These are phyloP conservation scores for Tyrophagus putrescentiae DNA, from an alignment of 1,140 invertebrate species.

Conservation along the genomic window DNA sequence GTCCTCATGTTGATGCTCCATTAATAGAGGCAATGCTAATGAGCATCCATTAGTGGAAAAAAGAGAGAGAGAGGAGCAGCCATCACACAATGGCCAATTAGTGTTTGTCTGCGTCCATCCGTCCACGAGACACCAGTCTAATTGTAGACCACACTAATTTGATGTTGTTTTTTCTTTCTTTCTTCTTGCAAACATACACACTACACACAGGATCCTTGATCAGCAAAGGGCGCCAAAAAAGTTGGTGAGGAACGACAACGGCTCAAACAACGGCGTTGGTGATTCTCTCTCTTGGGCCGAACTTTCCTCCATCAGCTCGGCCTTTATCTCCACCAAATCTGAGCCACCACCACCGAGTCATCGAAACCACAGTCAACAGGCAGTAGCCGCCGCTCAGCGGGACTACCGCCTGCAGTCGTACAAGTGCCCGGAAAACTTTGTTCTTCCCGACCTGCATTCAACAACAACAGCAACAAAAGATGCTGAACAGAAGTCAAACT, in stretches of 20 bases:
- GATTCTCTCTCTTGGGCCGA: constrained; percentile 7
- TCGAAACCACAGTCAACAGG: background rate
- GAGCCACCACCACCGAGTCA: background rate
- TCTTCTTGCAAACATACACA: no score
- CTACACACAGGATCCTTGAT: no score
- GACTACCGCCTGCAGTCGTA: constrained; percentile 13
- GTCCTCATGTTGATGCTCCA: no score
- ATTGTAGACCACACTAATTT: no score
- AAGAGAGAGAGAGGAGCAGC: no score
- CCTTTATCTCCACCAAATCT: background rate
- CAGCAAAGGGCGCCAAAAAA: background rate
- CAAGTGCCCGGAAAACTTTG: constrained; percentile 1
- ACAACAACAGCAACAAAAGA: background rate
- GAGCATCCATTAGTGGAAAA: no score
- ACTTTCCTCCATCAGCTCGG: constrained; percentile 1
- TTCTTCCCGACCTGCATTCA: background rate
- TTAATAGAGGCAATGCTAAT: no score
- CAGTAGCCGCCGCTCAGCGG: background rate
- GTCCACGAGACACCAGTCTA: no score
- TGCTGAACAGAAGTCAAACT: background rate
- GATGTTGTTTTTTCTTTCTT: no score
- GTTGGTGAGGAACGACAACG: background rate
- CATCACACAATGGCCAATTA: no score
- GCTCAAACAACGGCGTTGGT: background rate
- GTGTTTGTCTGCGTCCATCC: no score